Evolutionary conservation across 1,140 invertebrate genomes (phyloP), one percentile per base, ranked within the genome.

Genomic region (Drosophila prosaltans): DNA sequence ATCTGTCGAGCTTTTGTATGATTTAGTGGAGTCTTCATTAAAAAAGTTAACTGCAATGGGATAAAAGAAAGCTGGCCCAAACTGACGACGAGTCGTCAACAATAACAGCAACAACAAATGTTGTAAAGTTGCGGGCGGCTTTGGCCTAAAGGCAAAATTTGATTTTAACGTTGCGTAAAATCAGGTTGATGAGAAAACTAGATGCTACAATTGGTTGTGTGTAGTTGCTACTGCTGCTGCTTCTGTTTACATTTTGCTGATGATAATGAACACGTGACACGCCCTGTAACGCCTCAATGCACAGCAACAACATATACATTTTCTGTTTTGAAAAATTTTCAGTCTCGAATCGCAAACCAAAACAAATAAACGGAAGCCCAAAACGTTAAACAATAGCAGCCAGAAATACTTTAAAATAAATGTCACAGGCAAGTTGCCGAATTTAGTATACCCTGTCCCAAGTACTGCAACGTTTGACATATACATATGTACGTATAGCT

Each of bases 221-320:
- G 24, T 59, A 30, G 54, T n/a, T 70, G 55, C n/a, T 60, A 5
- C 39, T 61, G 57, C 28, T 62, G n/a, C 30, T 70, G 63, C 60
- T 43, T 45, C 16, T 61, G 67, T 30, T 51, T 51, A 3, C 45
- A 51, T 65, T 67, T 8, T 71, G 64, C 24, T 76, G 69, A 65
- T 59, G 80, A 72, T 88, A 80, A 88, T 75, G 84, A 88, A 67
- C 84, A 89, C 74, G 80, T 88, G 83, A 76, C 84, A 89, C 84
- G 84, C 84, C 84, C 71, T 74, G 84, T 70, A 88, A 88, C 84
- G 84, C 73, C 80, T 89, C 84, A 88, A 83, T 88, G 84, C 84
- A 88, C 84, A 60, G n/a, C 65, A 36, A 11, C 41, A 57, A 66
- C 66, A 63, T 58, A 43, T 66, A 26, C 54, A 43, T 43, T 43